Base-by-base conservation (phyloP, 2,888 invertebrate species). In the Pseudanteris insignis region DNA sequence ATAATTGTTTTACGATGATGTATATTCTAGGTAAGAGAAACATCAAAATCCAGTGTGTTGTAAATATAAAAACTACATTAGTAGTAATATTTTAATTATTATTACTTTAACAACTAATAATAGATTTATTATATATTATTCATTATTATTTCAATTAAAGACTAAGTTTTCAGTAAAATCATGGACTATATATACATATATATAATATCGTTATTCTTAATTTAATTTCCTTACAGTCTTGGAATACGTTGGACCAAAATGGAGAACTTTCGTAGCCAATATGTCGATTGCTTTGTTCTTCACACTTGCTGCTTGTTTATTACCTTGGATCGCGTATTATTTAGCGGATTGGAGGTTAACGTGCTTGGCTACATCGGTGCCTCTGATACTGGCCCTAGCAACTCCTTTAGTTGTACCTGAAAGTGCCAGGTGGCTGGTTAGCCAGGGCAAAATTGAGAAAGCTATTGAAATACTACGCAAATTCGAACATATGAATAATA, bases 1-100 rank as follows among this genome's bases (percentile, higher is more conserved):
- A 93, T 79, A 94, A 92, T 80, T 92, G 91, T 73, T 93, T 92
- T 78, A 92, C 92, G 14, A 93, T 93, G 92, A 93, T 94, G 91
- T 94, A 94, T 69, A 93, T 94, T 74, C 82, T 94, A 67, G 92
- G 93, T 93, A 81, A 86, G 86, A 11, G 4, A 37, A 13, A 12
- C 6, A 11, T 24, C 18, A 3, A 18, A 18, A 3, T 18, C 18
- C 18, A 18, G 6, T 18, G n/a, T n/a, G n/a, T n/a, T n/a, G n/a
- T n/a, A n/a, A n/a, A n/a, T n/a, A n/a, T n/a, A n/a, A n/a, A n/a
- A n/a, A n/a, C n/a, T n/a, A n/a, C n/a, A n/a, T n/a, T n/a, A n/a
- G n/a, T n/a, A n/a, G n/a, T n/a, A n/a, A n/a, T n/a, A n/a, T n/a
- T n/a, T n/a, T n/a, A n/a, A n/a, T n/a, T n/a, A n/a, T n/a, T n/a